phyloP scores from a whole-genome alignment of 37 sponge, comb jelly and placozoan genomes.

The Crambe crambe region DNA sequence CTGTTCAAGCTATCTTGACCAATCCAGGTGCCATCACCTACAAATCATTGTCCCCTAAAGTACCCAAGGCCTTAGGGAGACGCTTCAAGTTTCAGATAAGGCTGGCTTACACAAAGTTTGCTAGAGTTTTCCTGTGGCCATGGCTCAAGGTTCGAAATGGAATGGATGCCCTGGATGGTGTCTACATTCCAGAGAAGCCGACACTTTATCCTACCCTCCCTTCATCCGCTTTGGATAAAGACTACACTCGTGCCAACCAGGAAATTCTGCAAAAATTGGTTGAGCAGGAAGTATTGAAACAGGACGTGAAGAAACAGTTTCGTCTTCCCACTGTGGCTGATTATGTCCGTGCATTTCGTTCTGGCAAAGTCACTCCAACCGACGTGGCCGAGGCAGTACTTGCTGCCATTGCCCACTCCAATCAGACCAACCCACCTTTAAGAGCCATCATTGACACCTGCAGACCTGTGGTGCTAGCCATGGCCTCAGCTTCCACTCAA shows the following conservation, averaged over 20 bases:
- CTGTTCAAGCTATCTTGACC: too few relatives aligned
- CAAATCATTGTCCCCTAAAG: slow-evolving; percentile 8
- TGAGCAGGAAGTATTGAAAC: not conserved
- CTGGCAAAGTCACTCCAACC: slow-evolving; percentile 32
- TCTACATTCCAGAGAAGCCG: slow-evolving; percentile 64
- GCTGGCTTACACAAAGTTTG: slow-evolving; percentile 56
- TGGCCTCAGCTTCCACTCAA: slow-evolving; percentile 76
- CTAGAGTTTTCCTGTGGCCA: slow-evolving; percentile 15
- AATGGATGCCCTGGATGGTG: slow-evolving; percentile 15
- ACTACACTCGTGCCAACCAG: not conserved
- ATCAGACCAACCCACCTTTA: slow-evolving; percentile 54
- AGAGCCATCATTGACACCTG: slow-evolving; percentile 57
- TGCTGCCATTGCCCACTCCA: slow-evolving; percentile 45
- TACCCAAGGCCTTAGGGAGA: slow-evolving; percentile 31
- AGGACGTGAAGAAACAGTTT: not conserved
- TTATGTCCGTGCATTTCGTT: slow-evolving; percentile 36
- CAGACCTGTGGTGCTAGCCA: slow-evolving; percentile 48
- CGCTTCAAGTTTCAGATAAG: slow-evolving; percentile 33
- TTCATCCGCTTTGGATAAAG: slow-evolving; percentile 2
- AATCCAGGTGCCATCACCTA: not conserved
- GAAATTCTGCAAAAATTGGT: not conserved
- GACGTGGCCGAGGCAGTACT: slow-evolving; percentile 51
- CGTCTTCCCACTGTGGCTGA: slow-evolving; percentile 45
- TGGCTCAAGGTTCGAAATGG: not conserved
- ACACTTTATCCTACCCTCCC: slow-evolving; percentile 55